Evolutionary conservation across 2,888 invertebrate species (phyloP).

Genomic region (Aporophyla lueneburgensis): DNA sequence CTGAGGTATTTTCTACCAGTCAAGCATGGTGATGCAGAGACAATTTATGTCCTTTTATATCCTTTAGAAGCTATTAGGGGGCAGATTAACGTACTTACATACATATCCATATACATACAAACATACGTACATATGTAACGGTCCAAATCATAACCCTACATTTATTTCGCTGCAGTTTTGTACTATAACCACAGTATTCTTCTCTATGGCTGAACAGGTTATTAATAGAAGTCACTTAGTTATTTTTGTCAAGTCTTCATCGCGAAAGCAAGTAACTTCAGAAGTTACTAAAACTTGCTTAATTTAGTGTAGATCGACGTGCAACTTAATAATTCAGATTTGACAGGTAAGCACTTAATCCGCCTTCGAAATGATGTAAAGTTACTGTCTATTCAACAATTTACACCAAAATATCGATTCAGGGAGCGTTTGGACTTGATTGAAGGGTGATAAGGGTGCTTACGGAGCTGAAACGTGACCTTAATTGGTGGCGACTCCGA

Average conservation of each 20-base stretch:
- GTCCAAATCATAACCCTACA: no score
- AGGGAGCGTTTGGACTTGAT: constrained; percentile 44
- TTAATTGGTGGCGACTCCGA: constrained; percentile 56
- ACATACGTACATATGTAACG: no score
- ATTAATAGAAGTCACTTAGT: neutral
- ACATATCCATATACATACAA: no score
- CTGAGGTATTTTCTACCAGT: no score
- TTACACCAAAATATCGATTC: constrained; percentile 46
- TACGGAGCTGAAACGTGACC: constrained; percentile 57
- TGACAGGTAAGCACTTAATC: constrained; percentile 12
- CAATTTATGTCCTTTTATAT: no score
- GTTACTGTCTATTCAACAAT: constrained; percentile 9
- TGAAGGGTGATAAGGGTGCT: constrained; percentile 61
- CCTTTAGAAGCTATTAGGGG: no score
- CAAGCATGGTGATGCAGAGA: no score
- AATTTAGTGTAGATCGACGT: constrained; percentile 1
- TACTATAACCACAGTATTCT: neutral
- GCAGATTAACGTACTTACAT: no score
- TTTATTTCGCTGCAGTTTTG: no score
- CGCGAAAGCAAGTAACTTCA: neutral
- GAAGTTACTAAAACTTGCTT: neutral
- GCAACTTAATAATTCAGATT: constrained; percentile 17
- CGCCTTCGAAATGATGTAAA: constrained; percentile 10
- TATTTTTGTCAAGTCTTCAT: neutral
- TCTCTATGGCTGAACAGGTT: neutral